Evolutionary conservation across 2,797 vertebrate genomes (phyloP).

Genomic region (Cossypha niveicapilla): DNA sequence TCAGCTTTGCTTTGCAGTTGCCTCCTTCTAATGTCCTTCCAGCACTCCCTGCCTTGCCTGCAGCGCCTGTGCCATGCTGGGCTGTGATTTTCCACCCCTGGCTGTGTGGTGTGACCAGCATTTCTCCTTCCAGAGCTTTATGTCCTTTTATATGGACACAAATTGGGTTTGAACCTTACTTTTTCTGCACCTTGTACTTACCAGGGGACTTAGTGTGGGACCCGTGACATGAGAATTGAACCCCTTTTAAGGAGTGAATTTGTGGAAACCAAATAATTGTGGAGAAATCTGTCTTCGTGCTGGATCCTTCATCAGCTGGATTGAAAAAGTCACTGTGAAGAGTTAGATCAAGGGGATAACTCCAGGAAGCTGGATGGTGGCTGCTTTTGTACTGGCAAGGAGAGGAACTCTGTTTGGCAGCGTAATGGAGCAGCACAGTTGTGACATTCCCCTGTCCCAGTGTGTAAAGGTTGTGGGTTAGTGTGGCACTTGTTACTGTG

Average conservation of each 20-base stretch:
- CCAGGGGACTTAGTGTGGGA: neutral
- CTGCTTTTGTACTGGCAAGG: neutral
- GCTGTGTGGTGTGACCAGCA: neutral
- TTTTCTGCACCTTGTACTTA: neutral
- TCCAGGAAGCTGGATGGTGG: neutral
- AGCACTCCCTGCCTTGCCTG: neutral
- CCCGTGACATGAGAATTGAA: neutral
- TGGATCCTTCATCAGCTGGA: neutral
- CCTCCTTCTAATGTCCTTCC: neutral
- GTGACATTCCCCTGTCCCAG: neutral
- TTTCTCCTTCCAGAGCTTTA: neutral
- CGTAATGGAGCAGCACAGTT: fast-evolving
- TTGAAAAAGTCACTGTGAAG: neutral
- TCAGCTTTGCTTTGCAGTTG: neutral
- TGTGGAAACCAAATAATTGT: fast-evolving
- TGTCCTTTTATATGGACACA: neutral
- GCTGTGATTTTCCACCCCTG: neutral
- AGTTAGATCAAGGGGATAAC: neutral
- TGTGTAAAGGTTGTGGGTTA: neutral
- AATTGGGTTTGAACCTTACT: neutral
- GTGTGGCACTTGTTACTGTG: neutral
- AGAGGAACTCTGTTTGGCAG: neutral
- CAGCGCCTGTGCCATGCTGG: neutral
- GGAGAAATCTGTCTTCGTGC: neutral
- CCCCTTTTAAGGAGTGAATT: neutral